Evolutionary conservation across 2,888 invertebrate genomes (phyloP), one percentile per base, ranked within the genome.

Genomic region (Chelonus formosanus): DNA sequence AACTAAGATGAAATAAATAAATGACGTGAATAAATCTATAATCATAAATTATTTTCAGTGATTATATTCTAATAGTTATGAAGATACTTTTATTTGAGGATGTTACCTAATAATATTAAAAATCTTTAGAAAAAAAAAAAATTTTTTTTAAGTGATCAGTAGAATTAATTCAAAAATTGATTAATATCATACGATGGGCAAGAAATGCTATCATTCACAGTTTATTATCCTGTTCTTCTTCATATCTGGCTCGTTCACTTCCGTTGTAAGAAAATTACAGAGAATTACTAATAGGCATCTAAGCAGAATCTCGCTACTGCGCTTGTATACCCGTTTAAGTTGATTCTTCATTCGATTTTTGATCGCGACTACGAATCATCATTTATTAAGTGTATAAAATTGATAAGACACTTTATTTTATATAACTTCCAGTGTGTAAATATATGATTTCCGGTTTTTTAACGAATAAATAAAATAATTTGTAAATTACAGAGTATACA

Each of bases 261-360:
- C 75, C 75, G 74, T 68, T 73, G 75, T 73, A 72, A 75, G 75
- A 75, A 76, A 75, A 76, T 76, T 75, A 74, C 72, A 74, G 72
- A 48, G 64, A 62, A 65, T 67, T 67, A 68, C 69, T 70, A 70
- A 68, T 71, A 71, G 67, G 59, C 59, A 64, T 54, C 45, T 53
- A 53, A 20, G 57, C 50, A 58, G 40, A 57, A 47, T 44, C 62
- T 60, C 65, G 62, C 61, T 64, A 57, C 62, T 32, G 60, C 52
- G n/a, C 57, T 61, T 68, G 71, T 71, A 10, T 56, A 8, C 10
- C 34, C n/a, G 20, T 43, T n/a, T 34, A 31, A 40, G 40, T 40
- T 40, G 40, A 40, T 40, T 40, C 6, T 40, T 40, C 40, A 40
- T 40, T 40, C 40, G 40, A 6, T 40, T 40, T 40, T 40, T 40